Base-by-base conservation (phyloP, 2,797 vertebrate species). In the Dendrocincla fuliginosa region DNA sequence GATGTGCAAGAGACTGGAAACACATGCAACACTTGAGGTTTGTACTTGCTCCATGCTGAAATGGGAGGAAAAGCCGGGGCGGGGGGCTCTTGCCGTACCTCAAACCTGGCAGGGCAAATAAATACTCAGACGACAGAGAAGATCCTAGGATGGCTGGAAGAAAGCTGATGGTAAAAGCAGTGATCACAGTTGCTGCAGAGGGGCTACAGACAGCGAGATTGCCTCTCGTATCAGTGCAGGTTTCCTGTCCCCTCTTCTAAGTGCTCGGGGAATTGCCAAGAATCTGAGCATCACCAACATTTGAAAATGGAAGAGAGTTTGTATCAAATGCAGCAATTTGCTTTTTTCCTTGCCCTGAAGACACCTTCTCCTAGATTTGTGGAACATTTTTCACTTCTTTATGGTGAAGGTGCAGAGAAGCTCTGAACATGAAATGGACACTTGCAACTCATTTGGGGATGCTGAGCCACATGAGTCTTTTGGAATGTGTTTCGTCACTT, bases 401-500 rank as follows among this genome's bases (percentile, higher is more conserved):
- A 35, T 0, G 2, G 13, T 5, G 22, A 49, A 67, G 44, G 6
- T 33, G 37, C 49, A 33, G 69, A 53, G 64, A 41, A 70, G 22
- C n/a, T 42, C 22, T n/a, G 73, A 52, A 15, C 6, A 3, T 1
- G 24, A 19, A 39, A 16, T 3, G 9, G 9, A 4, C 4, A 23
- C 12, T 13, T 42, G 32, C n/a, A 60, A 3, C 24, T 18, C 5
- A 0, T 39, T 35, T 5, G 20, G 17, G 25, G n/a, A 5, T 65
- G 19, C 44, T 20, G 16, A 50, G 46, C 14, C 68, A 8, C 1
- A 0, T 0, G 1, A 47, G 30, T 11, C 46, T 3, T 42, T 47
- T 9, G 11, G 47, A 71, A 39, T 2, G 0, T 13, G 13, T n/a
- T 37, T 28, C 39, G 24, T 56, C 37, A 7, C 22, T 37, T 35